Evolutionary conservation across 2,888 invertebrate genomes (phyloP).

Genomic region (Nowickia ferox): DNA sequence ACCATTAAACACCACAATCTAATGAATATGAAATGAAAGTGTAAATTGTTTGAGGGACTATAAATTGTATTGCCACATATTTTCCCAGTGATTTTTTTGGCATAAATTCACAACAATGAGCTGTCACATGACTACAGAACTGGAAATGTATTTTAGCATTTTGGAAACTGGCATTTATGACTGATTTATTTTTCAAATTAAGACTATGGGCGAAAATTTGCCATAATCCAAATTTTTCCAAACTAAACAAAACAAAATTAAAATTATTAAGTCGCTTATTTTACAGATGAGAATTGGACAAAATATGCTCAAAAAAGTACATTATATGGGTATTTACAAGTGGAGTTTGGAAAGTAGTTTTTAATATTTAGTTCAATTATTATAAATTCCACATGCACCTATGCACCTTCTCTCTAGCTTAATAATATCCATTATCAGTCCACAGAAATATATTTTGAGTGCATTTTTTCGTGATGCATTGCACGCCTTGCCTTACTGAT

Average conservation of each 20-base stretch:
- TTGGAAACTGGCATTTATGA: neutral
- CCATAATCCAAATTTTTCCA: neutral
- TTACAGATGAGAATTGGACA: too few relatives aligned
- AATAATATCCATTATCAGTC: neutral
- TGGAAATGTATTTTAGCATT: constrained; percentile 13
- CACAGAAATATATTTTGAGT: neutral
- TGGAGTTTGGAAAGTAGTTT: too few relatives aligned
- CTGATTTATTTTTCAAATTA: constrained; percentile 16
- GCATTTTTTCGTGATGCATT: neutral
- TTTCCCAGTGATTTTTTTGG: constrained; percentile 40
- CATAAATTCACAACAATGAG: constrained; percentile 16
- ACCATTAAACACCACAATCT: constrained; percentile 51
- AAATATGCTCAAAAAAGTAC: too few relatives aligned
- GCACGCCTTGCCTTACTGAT: constrained; percentile 2
- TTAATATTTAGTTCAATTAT: too few relatives aligned
- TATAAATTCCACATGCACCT: neutral
- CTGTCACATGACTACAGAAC: constrained; percentile 50
- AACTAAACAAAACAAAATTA: neutral
- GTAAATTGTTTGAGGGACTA: constrained; percentile 33
- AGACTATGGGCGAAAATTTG: neutral
- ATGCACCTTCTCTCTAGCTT: neutral
- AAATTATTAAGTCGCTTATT: too few relatives aligned
- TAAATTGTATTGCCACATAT: constrained; percentile 40
- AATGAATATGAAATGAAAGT: constrained; percentile 51
- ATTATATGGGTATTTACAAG: too few relatives aligned